Conservation (phyloP, 2,888 invertebrate genomes). For the Pogonocherus hispidulus region DNA sequence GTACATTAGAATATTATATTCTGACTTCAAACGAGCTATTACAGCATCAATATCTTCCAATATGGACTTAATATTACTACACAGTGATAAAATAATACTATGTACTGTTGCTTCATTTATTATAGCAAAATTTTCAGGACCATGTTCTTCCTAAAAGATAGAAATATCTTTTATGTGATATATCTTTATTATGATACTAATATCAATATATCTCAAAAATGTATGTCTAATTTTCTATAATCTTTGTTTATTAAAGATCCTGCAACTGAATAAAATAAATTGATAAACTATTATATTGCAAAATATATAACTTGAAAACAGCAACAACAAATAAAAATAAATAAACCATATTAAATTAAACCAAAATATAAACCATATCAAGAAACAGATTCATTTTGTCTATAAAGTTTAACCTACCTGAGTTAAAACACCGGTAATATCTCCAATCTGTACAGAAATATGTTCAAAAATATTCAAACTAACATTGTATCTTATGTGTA, state of each 20-base stretch:
- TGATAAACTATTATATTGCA: no score
- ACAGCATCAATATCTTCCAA: constrained; percentile 68
- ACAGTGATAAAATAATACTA: constrained; percentile 64
- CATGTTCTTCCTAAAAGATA: constrained; percentile 57
- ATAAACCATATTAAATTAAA: no score
- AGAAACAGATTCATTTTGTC: no score
- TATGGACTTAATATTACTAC: constrained; percentile 63
- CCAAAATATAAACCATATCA: no score
- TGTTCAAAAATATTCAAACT: constrained; percentile 66
- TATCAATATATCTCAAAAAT: no score
- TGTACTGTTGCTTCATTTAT: constrained; percentile 64
- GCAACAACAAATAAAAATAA: no score
- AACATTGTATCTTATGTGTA: constrained; percentile 63
- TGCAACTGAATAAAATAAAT: no score
- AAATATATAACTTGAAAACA: no score
- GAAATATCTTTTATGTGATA: no score
- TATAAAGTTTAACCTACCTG: constrained; percentile 65
- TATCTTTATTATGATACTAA: no score
- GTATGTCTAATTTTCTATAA: no score
- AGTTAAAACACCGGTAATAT: constrained; percentile 67
- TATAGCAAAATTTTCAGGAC: constrained; percentile 62
- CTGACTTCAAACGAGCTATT: constrained; percentile 64
- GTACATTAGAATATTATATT: constrained; percentile 61
- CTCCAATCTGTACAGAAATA: constrained; percentile 67
- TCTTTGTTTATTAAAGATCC: no score